These are phyloP conservation scores for Labeo catla DNA, from an alignment of 2,113 vertebrate species.

Conservation along the genomic window DNA sequence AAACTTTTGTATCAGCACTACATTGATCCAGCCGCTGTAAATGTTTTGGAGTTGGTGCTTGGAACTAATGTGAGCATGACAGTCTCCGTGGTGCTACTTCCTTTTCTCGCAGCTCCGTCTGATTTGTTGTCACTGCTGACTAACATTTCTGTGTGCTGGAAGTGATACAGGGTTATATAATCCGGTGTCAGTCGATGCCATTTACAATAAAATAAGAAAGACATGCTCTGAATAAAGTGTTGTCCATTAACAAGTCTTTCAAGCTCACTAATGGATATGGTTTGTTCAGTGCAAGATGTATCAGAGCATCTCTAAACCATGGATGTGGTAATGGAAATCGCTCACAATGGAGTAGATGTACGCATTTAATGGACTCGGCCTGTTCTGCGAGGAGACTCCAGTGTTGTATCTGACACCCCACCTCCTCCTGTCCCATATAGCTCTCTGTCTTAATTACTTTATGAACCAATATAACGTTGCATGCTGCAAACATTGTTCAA, in stretches of 20 bases:
- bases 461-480: slow-evolving; percentile 45
- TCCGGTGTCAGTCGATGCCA: slow-evolving; percentile 25
- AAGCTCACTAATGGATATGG: slow-evolving; percentile 33
- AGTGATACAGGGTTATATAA: slow-evolving; percentile 18
- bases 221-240: slow-evolving; percentile 34
- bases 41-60: neutral
- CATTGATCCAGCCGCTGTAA: slow-evolving; percentile 42
- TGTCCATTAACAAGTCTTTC: slow-evolving; percentile 47
- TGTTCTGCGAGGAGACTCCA: slow-evolving; percentile 11
- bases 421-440: neutral
- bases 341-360: slow-evolving; percentile 26
- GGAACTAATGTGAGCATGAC: slow-evolving; percentile 23
- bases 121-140: slow-evolving; percentile 40
- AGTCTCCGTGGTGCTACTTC: neutral
- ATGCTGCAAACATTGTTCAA: slow-evolving; percentile 13
- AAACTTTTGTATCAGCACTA: slow-evolving; percentile 26
- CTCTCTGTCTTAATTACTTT: slow-evolving; percentile 44
- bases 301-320: slow-evolving; percentile 33
- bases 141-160: slow-evolving; percentile 32
- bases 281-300: slow-evolving; percentile 41
- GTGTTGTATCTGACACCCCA: neutral
- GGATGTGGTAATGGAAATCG: slow-evolving; percentile 32
- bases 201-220: slow-evolving; percentile 34
- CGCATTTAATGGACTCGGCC: slow-evolving; percentile 10
- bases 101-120: slow-evolving; percentile 9